Evolutionary conservation across 2,797 vertebrate species (phyloP).

Genomic region (Scolopax bukidnonensis): DNA sequence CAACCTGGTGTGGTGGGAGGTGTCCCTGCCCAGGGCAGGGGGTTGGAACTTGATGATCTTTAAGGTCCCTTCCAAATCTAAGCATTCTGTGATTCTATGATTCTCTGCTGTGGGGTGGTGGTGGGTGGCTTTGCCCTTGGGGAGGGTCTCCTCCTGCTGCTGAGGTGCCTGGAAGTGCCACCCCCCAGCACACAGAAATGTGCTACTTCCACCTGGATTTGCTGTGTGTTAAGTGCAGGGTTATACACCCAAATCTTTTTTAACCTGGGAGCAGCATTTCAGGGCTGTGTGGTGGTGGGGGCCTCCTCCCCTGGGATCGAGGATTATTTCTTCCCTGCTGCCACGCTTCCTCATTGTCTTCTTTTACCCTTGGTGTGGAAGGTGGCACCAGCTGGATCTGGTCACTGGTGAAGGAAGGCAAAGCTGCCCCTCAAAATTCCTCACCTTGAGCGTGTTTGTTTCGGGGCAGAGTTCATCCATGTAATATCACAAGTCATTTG

Average conservation of each 20-base stretch:
- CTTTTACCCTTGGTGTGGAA: not conserved
- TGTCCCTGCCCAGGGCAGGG: too few species aligned
- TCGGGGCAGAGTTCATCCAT: accelerated
- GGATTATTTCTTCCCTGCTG: not conserved
- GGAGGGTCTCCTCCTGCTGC: not conserved
- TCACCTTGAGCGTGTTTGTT: not conserved
- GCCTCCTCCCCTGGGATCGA: accelerated
- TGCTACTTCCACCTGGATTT: not conserved
- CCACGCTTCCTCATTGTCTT: not conserved
- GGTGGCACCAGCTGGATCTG: not conserved
- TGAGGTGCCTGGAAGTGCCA: not conserved
- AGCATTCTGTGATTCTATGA: too few species aligned
- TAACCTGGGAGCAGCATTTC: not conserved
- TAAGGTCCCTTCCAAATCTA: too few species aligned
- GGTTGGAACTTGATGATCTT: too few species aligned
- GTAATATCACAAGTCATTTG: accelerated
- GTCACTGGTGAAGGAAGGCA: not conserved
- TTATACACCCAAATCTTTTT: too few species aligned
- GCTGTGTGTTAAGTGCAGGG: not conserved
- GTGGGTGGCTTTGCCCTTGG: not conserved
- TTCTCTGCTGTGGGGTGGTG: not conserved
- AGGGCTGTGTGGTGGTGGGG: not conserved
- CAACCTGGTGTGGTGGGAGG: too few species aligned
- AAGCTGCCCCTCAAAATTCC: not conserved
- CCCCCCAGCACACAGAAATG: not conserved